These are phyloP conservation scores for Linyphia triangularis DNA, from an alignment of 2,888 invertebrate genomes.

Conservation along the genomic window DNA sequence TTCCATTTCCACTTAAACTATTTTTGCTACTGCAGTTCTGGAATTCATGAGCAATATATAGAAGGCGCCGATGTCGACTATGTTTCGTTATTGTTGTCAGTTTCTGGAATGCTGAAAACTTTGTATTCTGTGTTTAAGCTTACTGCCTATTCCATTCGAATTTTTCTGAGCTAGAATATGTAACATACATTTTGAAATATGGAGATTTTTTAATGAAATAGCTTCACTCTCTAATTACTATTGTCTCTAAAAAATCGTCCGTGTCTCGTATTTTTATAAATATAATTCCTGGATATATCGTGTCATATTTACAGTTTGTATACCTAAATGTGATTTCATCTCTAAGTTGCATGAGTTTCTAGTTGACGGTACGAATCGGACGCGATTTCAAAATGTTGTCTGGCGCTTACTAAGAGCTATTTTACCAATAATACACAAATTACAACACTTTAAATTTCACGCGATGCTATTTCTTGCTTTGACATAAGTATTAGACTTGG, in stretches of 20 bases:
- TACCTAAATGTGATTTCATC: conserved; percentile 47
- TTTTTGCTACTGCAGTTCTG: conserved; percentile 2
- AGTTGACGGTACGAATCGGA: too few relatives aligned
- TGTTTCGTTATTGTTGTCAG: background rate
- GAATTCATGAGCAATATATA: conserved; percentile 15
- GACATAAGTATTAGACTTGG: too few relatives aligned
- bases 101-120: background rate
- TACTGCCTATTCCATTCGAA: background rate
- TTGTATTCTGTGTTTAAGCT: background rate
- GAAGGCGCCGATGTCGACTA: background rate
- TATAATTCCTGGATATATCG: conserved; percentile 60
- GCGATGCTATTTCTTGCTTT: too few relatives aligned
- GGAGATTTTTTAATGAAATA: background rate
- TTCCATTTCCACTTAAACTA: background rate
- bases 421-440: too few relatives aligned
- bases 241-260: background rate
- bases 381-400: too few relatives aligned
- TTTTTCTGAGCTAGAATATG: background rate
- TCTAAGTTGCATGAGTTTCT: conserved; percentile 11
- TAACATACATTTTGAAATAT: background rate
- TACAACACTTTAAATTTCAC: too few relatives aligned
- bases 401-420: too few relatives aligned
- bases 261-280: conserved; percentile 57
- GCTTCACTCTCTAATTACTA: background rate
- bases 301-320: conserved; percentile 57